phyloP scores from a whole-genome alignment of 2,113 vertebrate species.

The Triplophysa dalaica region DNA sequence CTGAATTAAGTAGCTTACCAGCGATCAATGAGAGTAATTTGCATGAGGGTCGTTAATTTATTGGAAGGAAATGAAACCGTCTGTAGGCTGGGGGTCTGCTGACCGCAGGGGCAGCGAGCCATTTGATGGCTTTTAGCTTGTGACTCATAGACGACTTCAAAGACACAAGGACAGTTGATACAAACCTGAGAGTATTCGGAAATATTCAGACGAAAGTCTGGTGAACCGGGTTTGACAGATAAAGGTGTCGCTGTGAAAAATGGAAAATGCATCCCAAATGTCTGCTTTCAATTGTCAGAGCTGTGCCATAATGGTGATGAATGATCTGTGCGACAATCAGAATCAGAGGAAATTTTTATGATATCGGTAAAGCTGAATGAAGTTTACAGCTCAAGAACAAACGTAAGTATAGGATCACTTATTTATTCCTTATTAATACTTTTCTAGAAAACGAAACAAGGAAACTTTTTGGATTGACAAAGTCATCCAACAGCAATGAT shows the following conservation, averaged over 20 bases:
- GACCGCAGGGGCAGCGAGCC: slow-evolving; percentile 12
- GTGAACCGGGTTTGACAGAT: neutral
- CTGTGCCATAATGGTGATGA: neutral
- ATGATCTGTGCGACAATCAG: neutral
- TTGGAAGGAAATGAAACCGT: slow-evolving; percentile 28
- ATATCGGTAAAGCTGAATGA: neutral
- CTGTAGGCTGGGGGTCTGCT: slow-evolving; percentile 1
- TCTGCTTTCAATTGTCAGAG: neutral
- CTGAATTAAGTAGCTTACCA: slow-evolving; percentile 33
- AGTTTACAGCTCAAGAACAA: neutral
- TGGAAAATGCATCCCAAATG: neutral
- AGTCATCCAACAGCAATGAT: too few species aligned
- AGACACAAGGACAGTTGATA: slow-evolving; percentile 12
- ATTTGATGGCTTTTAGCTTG: slow-evolving; percentile 27
- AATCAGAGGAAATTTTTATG: neutral
- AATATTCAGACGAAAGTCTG: neutral
- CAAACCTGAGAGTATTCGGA: neutral
- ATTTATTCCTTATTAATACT: too few species aligned
- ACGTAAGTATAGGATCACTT: too few species aligned
- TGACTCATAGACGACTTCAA: neutral
- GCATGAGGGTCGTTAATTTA: slow-evolving; percentile 30
- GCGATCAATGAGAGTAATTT: slow-evolving; percentile 14
- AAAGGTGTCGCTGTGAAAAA: neutral
- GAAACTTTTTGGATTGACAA: too few species aligned
- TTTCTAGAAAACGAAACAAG: too few species aligned